Conservation (phyloP, 2,888 invertebrate genomes). For the Sphaeridia pumilis region DNA sequence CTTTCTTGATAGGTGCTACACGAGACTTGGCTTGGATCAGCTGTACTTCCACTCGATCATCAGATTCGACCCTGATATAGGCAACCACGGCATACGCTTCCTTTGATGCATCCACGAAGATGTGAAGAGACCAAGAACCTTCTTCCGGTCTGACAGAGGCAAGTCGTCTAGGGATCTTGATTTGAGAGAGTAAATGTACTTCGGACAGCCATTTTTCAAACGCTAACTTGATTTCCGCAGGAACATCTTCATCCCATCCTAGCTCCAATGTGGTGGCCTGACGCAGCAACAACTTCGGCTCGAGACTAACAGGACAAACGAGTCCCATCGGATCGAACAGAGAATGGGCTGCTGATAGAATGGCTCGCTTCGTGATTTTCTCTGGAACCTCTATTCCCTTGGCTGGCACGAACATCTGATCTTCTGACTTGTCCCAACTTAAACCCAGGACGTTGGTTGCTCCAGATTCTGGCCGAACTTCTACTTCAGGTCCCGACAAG, state of each 20-base stretch:
- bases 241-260: conserved; percentile 20
- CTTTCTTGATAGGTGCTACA: conserved; percentile 19
- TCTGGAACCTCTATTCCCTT: neutral
- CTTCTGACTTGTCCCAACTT: conserved; percentile 6
- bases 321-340: conserved; percentile 14
- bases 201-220: conserved; percentile 27
- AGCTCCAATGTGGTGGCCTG: conserved; percentile 15
- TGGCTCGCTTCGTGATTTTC: conserved; percentile 8
- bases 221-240: conserved; percentile 3
- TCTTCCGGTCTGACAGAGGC: neutral
- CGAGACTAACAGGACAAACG: neutral
- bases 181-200: conserved; percentile 17
- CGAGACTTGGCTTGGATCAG: conserved; percentile 18
- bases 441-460: conserved; percentile 12
- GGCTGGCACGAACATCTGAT: conserved; percentile 18
- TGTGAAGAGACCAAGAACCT: conserved; percentile 30
- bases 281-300: conserved; percentile 20
- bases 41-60: conserved; percentile 5
- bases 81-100: neutral
- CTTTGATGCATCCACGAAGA: conserved; percentile 37
- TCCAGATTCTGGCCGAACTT: too few relatives aligned
- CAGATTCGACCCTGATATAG: neutral
- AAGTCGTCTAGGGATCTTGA: conserved; percentile 31
- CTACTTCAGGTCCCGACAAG: neutral
- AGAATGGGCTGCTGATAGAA: conserved; percentile 5